Evolutionary conservation across 2,888 invertebrate genomes (phyloP).

Genomic region (Cephus nigrinus): DNA sequence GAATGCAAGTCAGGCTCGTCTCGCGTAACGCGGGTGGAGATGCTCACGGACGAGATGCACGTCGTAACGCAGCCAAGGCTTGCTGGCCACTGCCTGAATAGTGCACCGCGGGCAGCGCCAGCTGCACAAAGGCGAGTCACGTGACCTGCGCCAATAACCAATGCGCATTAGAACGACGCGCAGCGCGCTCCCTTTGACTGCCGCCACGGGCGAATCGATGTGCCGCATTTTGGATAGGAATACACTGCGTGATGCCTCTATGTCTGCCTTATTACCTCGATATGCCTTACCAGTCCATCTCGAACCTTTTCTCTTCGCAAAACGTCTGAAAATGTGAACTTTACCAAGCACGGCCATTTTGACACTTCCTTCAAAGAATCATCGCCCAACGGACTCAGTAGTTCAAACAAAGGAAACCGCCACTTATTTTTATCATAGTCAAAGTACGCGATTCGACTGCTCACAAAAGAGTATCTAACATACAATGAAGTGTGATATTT

Average conservation of each 20-base stretch:
- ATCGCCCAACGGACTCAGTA: not conserved
- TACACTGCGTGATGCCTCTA: not conserved
- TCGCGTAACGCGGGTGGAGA: constrained; percentile 22
- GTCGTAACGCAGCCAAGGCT: constrained; percentile 53
- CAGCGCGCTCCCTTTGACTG: constrained; percentile 6
- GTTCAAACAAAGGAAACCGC: not conserved
- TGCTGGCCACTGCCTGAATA: constrained; percentile 48
- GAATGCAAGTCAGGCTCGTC: constrained; percentile 21
- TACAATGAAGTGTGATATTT: not conserved
- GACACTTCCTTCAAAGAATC: not conserved
- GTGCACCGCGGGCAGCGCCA: constrained; percentile 19
- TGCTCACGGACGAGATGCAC: constrained; percentile 28
- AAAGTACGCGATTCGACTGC: not conserved
- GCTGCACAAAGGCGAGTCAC: constrained; percentile 22
- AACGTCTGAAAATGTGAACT: not conserved
- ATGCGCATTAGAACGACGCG: constrained; percentile 12
- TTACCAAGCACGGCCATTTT: not conserved
- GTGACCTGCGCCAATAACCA: constrained; percentile 19
- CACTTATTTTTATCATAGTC: not conserved
- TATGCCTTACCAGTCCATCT: not conserved
- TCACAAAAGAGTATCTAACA: not conserved
- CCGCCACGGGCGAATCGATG: constrained; percentile 4
- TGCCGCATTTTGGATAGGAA: not conserved
- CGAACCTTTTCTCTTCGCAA: not conserved
- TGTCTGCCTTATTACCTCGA: not conserved